These are phyloP conservation scores for Megaptera novaeangliae DNA, from an alignment of 2,113 vertebrate genomes.

Conservation along the genomic window DNA sequence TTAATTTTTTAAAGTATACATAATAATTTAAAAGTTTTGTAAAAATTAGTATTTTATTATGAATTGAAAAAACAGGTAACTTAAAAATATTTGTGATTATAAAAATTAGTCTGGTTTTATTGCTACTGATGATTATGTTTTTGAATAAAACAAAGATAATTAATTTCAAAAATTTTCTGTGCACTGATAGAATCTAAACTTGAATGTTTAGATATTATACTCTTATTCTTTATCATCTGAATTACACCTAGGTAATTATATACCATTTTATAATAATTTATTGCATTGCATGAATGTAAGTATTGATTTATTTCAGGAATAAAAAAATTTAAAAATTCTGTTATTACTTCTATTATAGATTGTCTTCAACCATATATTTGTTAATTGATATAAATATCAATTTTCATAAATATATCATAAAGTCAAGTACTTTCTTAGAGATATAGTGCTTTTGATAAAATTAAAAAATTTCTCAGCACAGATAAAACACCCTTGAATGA, in stretches of 20 bases:
- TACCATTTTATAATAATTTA: neutral
- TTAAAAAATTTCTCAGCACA: neutral
- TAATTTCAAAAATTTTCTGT: neutral
- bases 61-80: neutral
- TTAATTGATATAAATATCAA: neutral
- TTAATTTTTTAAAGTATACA: neutral
- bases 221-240: neutral
- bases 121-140: neutral
- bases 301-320: neutral
- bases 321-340: neutral
- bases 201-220: neutral
- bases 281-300: neutral
- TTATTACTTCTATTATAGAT: neutral
- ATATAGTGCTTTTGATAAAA: neutral
- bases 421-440: neutral
- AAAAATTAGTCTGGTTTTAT: neutral
- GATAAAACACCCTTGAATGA: neutral
- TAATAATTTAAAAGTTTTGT: neutral
- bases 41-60: neutral
- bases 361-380: neutral
- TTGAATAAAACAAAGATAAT: neutral
- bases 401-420: neutral
- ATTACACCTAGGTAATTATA: neutral
- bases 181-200: neutral
- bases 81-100: neutral